Conservation (phyloP, 2,113 vertebrate genomes). For the Mesoclemmys tuberculata region DNA sequence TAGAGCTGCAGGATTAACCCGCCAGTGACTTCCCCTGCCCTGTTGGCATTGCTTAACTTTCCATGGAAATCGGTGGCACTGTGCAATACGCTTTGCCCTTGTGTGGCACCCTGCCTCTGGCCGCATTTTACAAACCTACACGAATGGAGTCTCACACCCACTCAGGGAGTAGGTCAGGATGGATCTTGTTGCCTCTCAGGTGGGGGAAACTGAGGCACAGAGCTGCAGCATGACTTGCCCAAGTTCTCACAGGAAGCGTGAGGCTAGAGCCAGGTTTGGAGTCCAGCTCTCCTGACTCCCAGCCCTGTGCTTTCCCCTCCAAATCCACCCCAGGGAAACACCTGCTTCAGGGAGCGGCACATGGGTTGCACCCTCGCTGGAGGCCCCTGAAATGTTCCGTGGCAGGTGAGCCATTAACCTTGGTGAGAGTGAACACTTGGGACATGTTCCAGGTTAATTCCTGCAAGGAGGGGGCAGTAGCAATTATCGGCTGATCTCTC, state of each 20-base stretch:
- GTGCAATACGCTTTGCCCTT: background rate
- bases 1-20: accelerated
- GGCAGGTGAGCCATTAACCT: background rate
- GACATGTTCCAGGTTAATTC: background rate
- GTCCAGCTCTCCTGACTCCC: background rate
- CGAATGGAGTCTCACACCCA: background rate
- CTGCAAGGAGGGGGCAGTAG: background rate
- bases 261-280: background rate
- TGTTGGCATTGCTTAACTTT: background rate
- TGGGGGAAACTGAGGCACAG: background rate
- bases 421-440: background rate
- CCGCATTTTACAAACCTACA: background rate
- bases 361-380: background rate
- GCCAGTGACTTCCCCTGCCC: accelerated
- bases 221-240: background rate
- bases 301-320: background rate
- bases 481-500: background rate
- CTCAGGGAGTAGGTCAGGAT: background rate
- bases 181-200: background rate
- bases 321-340: background rate
- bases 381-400: background rate
- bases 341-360: background rate
- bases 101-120: background rate
- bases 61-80: background rate
- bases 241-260: background rate